Base-by-base conservation (phyloP, 1,140 invertebrate genomes). In the Drosophila subpulchrella region DNA sequence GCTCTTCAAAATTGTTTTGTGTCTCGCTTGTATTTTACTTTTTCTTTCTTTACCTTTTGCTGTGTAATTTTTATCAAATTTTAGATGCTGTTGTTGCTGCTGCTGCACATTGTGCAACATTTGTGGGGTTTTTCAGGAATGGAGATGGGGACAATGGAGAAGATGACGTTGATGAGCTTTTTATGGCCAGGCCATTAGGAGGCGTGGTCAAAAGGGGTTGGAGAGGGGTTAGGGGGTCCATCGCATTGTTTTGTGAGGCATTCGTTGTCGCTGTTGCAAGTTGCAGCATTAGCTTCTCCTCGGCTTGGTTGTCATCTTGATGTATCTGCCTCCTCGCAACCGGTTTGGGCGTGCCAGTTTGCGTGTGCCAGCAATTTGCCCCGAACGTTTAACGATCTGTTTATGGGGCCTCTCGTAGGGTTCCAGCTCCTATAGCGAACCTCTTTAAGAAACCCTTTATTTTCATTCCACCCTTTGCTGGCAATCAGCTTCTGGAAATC, bases 41-140 rank as follows among this genome's bases (percentile, higher is more conserved):
- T 82, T 67, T 32, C 65, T 39, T 47, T 56, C 41, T 58, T 62
- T 82, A 85, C 83, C 82, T 88, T 83, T 65, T 54, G 55, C 61
- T 63, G 36, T 73, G 83, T 81, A 89, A 86, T 86, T 89, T 86
- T 83, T 86, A 86, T 86, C 82, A 88, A 86, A 88, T 78, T 86
- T 85, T 42, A 63, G 60, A 56, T 73, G 47, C 27, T 73, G 46
- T 61, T 63, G 68, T 34, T 41, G 60, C 42, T 58, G 71, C 20
- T 41, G 55, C 46, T 62, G 58, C 73, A 74, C 62, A 68, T 54
- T 78, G 75, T 76, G 57, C 50, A 58, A 58, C 71, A 68, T 74
- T 74, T 74, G 62, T 53, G 63, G 53, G 53, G 34, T 12, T 50
- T 44, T n/a, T 32, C 55, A 62, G 65, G 54, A 41, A 41, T 15